phyloP scores from a whole-genome alignment of 2,797 vertebrate species.

The Graptemys geographica region DNA sequence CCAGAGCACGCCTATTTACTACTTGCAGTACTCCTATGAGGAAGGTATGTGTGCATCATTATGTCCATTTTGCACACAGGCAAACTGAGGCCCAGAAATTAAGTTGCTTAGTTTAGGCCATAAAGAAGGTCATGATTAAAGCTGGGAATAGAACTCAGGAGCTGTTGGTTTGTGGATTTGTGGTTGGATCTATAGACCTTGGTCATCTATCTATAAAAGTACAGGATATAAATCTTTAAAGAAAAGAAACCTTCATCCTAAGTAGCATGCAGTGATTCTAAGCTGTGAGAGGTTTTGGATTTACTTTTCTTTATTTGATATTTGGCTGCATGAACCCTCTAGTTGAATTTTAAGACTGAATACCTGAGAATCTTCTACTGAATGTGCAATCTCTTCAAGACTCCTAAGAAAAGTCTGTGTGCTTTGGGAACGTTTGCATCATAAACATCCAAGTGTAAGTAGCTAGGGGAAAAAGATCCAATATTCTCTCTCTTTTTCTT shows the following conservation, averaged over 20 bases:
- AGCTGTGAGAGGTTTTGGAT: neutral
- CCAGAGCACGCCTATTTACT: constrained; percentile 8
- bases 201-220: neutral
- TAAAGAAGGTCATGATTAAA: neutral
- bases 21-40: neutral
- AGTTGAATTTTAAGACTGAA: neutral
- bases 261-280: neutral
- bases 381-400: constrained; percentile 2
- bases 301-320: constrained; percentile 28
- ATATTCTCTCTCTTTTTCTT: neutral
- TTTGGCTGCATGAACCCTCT: constrained; percentile 29
- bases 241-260: neutral
- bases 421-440: constrained; percentile 31
- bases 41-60: accelerated
- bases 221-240: neutral
- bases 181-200: neutral
- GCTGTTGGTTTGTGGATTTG: neutral
- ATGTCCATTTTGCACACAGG: neutral
- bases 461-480: constrained; percentile 23
- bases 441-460: constrained; percentile 9
- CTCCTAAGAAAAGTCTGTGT: neutral
- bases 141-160: neutral
- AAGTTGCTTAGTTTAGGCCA: neutral
- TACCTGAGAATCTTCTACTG: constrained; percentile 14
- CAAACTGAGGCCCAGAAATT: neutral